A percentile compares a stretch with the other conserved stretches of the same genome.
Conservation (phyloP, 1,140 invertebrate species). For the Drosophila nebulosa region DNA sequence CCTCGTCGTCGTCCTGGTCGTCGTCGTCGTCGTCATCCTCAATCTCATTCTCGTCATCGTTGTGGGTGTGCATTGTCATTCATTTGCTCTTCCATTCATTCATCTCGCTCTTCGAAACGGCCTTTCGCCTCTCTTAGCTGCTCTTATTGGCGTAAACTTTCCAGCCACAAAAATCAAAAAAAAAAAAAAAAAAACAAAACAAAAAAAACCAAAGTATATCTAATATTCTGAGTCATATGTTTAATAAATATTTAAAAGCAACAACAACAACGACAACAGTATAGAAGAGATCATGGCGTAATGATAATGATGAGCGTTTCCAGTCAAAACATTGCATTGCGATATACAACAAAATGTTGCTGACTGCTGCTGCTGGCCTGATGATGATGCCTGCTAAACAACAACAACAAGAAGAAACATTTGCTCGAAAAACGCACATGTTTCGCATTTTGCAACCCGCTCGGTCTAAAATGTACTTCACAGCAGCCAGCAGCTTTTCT, state of each 20-base stretch:
- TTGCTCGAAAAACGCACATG: constrained; percentile 47
- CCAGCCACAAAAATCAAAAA: constrained; percentile 37
- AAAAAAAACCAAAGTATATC: no score
- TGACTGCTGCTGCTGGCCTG: not conserved
- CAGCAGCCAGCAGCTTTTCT: not conserved
- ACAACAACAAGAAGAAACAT: constrained; percentile 23
- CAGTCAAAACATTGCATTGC: constrained; percentile 62
- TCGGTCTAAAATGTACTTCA: not conserved
- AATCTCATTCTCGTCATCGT: constrained; percentile 41
- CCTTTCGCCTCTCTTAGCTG: constrained; percentile 47
- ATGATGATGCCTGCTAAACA: no score
- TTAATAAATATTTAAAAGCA: no score
- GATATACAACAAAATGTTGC: not conserved
- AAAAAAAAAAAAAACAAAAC: not conserved
- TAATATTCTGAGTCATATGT: no score
- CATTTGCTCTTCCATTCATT: not conserved
- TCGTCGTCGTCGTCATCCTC: constrained; percentile 17
- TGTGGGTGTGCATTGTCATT: constrained; percentile 5
- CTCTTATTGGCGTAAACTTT: constrained; percentile 70
- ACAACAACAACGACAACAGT: not conserved
- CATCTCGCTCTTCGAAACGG: constrained; percentile 9
- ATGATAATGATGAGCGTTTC: constrained; percentile 45
- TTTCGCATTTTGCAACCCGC: constrained; percentile 36
- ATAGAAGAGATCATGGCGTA: not conserved
- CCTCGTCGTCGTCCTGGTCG: constrained; percentile 41